These are phyloP conservation scores for Macaria liturata DNA, from an alignment of 2,888 invertebrate genomes.

Conservation along the genomic window DNA sequence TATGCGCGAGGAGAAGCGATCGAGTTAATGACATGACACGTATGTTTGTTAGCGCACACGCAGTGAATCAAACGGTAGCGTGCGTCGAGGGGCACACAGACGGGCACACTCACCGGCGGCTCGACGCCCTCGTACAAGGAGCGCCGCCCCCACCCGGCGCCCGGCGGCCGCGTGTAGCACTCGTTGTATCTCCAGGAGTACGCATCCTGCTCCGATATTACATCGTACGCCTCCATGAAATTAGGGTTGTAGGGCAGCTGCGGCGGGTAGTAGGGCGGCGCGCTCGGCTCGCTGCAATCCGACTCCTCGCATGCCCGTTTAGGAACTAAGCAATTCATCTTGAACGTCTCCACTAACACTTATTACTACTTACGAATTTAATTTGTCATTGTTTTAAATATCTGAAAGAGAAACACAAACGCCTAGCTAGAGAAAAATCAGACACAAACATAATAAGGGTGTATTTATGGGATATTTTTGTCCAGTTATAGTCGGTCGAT, in stretches of 20 bases:
- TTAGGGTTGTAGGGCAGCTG: conserved; percentile 75
- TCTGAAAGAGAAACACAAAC: conserved; percentile 14
- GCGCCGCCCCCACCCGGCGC: conserved; percentile 57
- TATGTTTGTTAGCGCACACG: conserved; percentile 28
- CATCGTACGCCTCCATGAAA: conserved; percentile 49
- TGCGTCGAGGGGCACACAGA: conserved; percentile 31
- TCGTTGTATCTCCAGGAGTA: conserved; percentile 50
- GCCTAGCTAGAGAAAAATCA: no score
- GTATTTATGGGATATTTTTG: conserved; percentile 22
- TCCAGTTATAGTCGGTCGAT: conserved; percentile 29
- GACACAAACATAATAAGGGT: background rate
- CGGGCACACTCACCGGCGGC: conserved; percentile 69
- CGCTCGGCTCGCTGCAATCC: conserved; percentile 55
- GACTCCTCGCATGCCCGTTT: conserved; percentile 52
- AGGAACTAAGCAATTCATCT: conserved; percentile 69
- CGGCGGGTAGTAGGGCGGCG: conserved; percentile 59
- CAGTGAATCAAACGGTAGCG: conserved; percentile 37
- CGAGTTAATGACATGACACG: conserved; percentile 27
- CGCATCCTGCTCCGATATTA: conserved; percentile 39
- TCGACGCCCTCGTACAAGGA: conserved; percentile 78
- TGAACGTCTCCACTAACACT: conserved; percentile 7
- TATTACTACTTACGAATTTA: conserved; percentile 8
- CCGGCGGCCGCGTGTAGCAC: conserved; percentile 44
- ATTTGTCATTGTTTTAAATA: conserved; percentile 2
- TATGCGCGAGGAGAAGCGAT: conserved; percentile 27